These are phyloP conservation scores for Balanococcus diminutus DNA, from an alignment of 2,888 invertebrate genomes.

Conservation along the genomic window DNA sequence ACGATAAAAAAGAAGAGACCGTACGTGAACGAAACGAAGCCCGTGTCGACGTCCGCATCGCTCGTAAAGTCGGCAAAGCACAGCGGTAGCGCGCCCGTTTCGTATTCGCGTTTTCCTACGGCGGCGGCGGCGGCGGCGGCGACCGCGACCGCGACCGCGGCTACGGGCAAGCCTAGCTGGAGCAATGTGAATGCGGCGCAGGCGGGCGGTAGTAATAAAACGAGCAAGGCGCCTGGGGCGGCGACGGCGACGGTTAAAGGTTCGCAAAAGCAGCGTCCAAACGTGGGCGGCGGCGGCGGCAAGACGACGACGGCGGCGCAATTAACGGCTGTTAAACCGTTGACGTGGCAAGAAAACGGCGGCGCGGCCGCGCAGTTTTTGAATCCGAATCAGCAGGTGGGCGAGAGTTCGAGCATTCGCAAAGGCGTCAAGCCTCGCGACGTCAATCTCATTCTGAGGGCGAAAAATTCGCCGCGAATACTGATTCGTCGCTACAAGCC, in stretches of 20 bases:
- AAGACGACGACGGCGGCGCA: too few relatives aligned
- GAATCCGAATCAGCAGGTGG: neutral
- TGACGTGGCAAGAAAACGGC: neutral
- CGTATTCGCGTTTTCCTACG: neutral
- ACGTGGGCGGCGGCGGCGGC: neutral
- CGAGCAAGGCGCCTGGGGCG: too few relatives aligned
- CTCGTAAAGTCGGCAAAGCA: neutral
- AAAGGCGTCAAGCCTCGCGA: constrained; percentile 42
- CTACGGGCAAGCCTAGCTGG: neutral
- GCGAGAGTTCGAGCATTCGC: neutral
- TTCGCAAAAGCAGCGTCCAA: neutral
- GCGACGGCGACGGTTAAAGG: neutral
- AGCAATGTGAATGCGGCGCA: neutral
- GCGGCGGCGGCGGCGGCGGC: too few relatives aligned
- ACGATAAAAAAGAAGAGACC: constrained; percentile 41
- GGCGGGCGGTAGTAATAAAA: too few relatives aligned
- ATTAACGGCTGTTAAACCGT: neutral
- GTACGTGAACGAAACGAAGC: neutral
- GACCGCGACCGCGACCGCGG: too few relatives aligned
- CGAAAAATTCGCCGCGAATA: constrained; percentile 7
- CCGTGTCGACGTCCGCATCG: neutral
- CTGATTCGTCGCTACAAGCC: constrained; percentile 44
- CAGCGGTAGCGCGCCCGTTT: neutral
- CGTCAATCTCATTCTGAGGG: constrained; percentile 13
- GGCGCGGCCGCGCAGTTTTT: neutral